A percentile compares a stretch with the other conserved stretches of the same genome.
These are phyloP conservation scores for Chrysotoxum bicinctum DNA, from an alignment of 2,888 invertebrate genomes.

Conservation along the genomic window DNA sequence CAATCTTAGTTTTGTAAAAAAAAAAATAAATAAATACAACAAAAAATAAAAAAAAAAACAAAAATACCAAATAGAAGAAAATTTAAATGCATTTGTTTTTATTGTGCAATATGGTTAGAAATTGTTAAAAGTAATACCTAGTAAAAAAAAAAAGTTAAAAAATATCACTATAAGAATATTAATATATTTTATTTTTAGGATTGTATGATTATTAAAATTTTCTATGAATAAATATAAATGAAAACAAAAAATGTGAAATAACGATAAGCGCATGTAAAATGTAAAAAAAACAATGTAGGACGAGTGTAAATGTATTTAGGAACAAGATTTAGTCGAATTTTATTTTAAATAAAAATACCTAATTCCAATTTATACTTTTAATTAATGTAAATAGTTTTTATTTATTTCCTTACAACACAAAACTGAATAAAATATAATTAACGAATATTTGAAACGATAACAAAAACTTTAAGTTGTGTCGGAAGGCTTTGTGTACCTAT, in stretches of 20 bases:
- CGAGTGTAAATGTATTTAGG: constrained; percentile 44
- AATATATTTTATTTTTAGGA: constrained; percentile 49
- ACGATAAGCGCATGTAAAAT: constrained; percentile 11
- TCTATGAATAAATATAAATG: constrained; percentile 51
- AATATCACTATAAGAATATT: constrained; percentile 23
- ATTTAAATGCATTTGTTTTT: constrained; percentile 58
- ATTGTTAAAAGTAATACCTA: constrained; percentile 65
- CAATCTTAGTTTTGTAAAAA: constrained; percentile 58
- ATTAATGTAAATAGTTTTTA: not conserved
- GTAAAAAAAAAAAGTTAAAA: constrained; percentile 21
- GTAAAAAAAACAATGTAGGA: not conserved
- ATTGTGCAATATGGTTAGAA: constrained; percentile 59
- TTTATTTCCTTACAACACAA: not conserved
- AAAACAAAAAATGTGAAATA: constrained; percentile 12
- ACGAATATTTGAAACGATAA: constrained; percentile 56
- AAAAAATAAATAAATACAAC: constrained; percentile 6
- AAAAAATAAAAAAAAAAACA: not conserved
- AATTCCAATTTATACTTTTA: not conserved
- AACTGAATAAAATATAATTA: constrained; percentile 9
- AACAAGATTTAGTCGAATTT: not conserved
- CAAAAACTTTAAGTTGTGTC: constrained; percentile 21
- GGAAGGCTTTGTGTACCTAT: constrained; percentile 47
- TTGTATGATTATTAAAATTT: constrained; percentile 59
- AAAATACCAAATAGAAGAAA: not conserved
- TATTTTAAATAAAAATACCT: not conserved